phyloP scores from a whole-genome alignment of 1,140 invertebrate species.

The Cherax quadricarinatus region DNA sequence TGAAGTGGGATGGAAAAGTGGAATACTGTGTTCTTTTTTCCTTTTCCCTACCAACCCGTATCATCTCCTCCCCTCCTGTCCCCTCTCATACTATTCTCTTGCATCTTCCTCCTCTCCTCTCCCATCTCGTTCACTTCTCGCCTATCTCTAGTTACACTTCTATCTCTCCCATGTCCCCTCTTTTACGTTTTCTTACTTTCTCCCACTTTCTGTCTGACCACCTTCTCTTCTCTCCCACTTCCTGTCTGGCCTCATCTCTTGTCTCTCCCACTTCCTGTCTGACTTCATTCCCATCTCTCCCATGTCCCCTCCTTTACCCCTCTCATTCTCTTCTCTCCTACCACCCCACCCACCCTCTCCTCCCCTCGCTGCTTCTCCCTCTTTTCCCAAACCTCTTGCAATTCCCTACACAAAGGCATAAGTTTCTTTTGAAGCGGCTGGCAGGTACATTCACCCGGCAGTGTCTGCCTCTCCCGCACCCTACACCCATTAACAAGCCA shows the following conservation, averaged over 20 bases:
- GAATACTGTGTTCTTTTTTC: too few relatives aligned
- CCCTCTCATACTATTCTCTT: too few relatives aligned
- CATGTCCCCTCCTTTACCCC: background rate
- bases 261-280: too few relatives aligned
- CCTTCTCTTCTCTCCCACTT: too few relatives aligned
- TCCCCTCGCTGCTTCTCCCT: background rate
- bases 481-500: constrained; percentile 48
- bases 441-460: constrained; percentile 10
- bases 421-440: constrained; percentile 37
- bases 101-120: background rate
- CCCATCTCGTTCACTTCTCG: background rate
- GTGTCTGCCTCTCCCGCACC: constrained; percentile 5
- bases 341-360: background rate
- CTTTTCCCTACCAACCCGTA: too few relatives aligned
- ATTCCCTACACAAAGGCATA: constrained; percentile 53
- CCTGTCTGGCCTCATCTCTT: too few relatives aligned
- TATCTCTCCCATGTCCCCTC: background rate
- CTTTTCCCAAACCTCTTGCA: constrained; percentile 40
- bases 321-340: background rate
- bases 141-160: too few relatives aligned
- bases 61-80: too few relatives aligned
- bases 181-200: background rate
- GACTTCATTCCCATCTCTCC: too few relatives aligned
- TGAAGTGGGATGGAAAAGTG: too few relatives aligned
- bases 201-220: too few relatives aligned